These are phyloP conservation scores for Danio jaintianensis DNA, from an alignment of 2,797 vertebrate species.

Conservation along the genomic window DNA sequence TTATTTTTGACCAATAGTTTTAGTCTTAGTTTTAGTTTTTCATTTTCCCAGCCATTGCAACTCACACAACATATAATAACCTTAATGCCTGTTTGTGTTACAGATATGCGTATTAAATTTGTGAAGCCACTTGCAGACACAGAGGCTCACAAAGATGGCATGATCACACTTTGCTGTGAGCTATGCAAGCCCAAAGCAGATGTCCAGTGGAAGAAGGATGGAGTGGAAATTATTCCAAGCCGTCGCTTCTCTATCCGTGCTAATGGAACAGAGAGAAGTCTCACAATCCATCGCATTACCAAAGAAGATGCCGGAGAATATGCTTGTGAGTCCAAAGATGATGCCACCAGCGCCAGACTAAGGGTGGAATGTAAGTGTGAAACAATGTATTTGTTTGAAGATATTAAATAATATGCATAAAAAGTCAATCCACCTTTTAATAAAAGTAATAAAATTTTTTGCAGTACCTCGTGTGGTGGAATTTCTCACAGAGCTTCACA, in stretches of 20 bases:
- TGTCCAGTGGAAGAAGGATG: constrained; percentile 81
- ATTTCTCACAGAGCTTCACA: constrained; percentile 89
- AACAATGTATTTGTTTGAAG: background rate
- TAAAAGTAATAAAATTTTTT: no score
- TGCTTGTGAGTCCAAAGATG: constrained; percentile 80
- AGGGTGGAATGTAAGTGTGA: constrained; percentile 76
- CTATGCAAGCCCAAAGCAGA: constrained; percentile 81
- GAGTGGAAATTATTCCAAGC: constrained; percentile 74
- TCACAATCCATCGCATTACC: constrained; percentile 79
- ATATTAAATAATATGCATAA: background rate
- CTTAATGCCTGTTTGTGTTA: background rate
- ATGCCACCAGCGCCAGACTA: constrained; percentile 73
- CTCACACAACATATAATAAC: background rate
- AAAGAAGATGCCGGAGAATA: constrained; percentile 80
- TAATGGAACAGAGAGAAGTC: constrained; percentile 76
- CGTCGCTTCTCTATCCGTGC: constrained; percentile 77
- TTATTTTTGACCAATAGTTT: no score
- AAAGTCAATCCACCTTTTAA: background rate
- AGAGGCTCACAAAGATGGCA: constrained; percentile 81
- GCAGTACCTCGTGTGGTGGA: constrained; percentile 88
- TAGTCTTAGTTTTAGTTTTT: no score
- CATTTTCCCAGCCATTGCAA: no score
- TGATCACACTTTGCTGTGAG: constrained; percentile 79
- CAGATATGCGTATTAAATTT: constrained; percentile 88
- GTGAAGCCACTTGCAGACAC: constrained; percentile 76